Base-by-base conservation (phyloP, 2,888 invertebrate genomes). In the Aleiodes alternator region DNA sequence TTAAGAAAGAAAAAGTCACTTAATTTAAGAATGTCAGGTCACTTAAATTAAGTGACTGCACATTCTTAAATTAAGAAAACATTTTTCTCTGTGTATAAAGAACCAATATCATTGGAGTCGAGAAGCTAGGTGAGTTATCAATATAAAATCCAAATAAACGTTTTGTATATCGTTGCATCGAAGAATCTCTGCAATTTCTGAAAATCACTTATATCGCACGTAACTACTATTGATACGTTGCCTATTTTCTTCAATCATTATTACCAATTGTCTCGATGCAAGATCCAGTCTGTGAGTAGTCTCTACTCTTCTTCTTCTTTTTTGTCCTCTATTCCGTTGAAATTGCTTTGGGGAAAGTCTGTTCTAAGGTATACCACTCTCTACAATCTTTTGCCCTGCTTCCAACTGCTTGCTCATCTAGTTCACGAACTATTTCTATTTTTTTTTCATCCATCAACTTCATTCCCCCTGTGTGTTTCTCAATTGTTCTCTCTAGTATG, bases 401-500 rank as follows among this genome's bases (percentile, higher is more conserved):
- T 61, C 38, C 61, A 61, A 11, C 61, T 16, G 38, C 38, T 61
- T 61, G 38, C 68, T 68, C 51, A 68, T 68, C n/a, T 68, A 51
- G 51, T 68, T 48, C 51, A 29, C 68, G 61, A 34, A 61, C 16
- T 61, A 61, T 50, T 68, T n/a, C n/a, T n/a, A n/a, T n/a, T 29
- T 50, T 29, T 68, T 68, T 29, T 11, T 23, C n/a, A n/a, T 23
- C 23, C 23, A 23, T 48, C 48, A 7, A 51, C 69, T 55, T 14
- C 14, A 69, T 51, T 55, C 69, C 16, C 16, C 68, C 8, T 14
- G 34, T 14, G 34, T 14, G n/a, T 50, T 69, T 55, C 61, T 38
- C 34, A 38, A 38, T 61, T 43, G 43, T 43, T 5, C 61, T 31
- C 14, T 7, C 34, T 6, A 29, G 59, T 59, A 38, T 38, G 34